Base-by-base conservation (phyloP, 1,140 invertebrate genomes). In the Macrotrachela quadricornifera region DNA sequence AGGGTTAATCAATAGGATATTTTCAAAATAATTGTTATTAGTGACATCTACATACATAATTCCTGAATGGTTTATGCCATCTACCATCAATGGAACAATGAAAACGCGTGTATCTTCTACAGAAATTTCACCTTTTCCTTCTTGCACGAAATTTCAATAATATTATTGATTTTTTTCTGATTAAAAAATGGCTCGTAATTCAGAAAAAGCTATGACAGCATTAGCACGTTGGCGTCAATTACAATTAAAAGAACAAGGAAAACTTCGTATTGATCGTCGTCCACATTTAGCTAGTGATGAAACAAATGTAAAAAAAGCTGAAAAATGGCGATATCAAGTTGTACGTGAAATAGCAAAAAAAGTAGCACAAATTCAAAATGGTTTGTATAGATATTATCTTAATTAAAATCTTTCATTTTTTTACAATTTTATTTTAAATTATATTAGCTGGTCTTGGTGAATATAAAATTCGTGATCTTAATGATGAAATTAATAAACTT, bases 401-500 rank as follows among this genome's bases (percentile, higher is more conserved):
- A 14, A 16, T 41, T 2, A 17, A 56, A 14, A 12, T 39, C n/a
- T 40, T 15, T 58, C 44, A 30, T 50, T 6, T 47, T n/a, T 17
- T 55, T 30, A 30, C 8, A 41, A 45, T 59, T 51, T 54, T 56
- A 57, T 18, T 58, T 50, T 56, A 17, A 58, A n/a, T n/a, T n/a
- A n/a, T 57, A 70, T 40, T 58, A 82, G 91, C 94, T 61, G 92
- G 92, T 59, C 73, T 99, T 0, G 92, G 92, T 1, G 94, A 99
- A 73, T 97, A 94, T 66, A 78, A 91, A 40, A 87, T 99, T 58
- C 73, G 94, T 38, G 94, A 99, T 70, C 71, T 99, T 1, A 99
- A 99, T 68, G 94, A 99, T 73, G 92, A 99, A 72, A 99, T 99
- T 52, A 99, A 99, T 65, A 97, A 96, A 72, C 66, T 97, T 39